These are phyloP conservation scores for Pundamilia nyererei DNA, from an alignment of 2,113 vertebrate genomes.

Conservation along the genomic window DNA sequence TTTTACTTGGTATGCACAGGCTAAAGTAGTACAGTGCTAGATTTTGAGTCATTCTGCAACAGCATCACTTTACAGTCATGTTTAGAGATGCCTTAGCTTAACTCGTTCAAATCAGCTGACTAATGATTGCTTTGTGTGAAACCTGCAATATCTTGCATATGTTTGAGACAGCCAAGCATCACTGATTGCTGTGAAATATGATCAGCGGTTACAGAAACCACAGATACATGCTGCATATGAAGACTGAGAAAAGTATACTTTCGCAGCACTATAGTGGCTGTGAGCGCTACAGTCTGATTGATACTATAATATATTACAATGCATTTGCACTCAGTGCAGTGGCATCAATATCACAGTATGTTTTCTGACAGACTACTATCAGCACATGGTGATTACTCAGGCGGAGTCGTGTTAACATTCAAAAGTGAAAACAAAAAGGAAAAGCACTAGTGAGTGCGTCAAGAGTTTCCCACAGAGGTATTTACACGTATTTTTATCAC, in stretches of 20 bases:
- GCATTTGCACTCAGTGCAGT: background rate
- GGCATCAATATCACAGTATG: background rate
- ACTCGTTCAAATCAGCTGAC: slow-evolving; percentile 1
- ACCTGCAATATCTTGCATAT: background rate
- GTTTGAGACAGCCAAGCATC: background rate
- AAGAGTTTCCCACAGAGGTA: background rate
- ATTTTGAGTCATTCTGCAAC: background rate
- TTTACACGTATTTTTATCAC: background rate
- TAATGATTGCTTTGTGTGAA: background rate
- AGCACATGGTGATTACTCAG: background rate
- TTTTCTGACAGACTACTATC: background rate
- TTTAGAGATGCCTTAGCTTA: background rate
- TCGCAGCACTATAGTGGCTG: background rate
- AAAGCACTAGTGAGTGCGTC: background rate
- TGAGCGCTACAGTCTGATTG: background rate
- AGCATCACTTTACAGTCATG: background rate
- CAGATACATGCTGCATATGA: background rate
- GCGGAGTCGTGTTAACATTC: background rate
- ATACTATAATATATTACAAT: background rate
- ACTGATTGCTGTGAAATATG: background rate
- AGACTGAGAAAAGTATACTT: background rate
- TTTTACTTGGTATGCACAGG: background rate
- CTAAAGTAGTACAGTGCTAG: background rate
- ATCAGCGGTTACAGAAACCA: slow-evolving; percentile 31
- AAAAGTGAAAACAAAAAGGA: background rate